Conservation (phyloP, 2,888 invertebrate species). For the Tryphoninae sp. region DNA sequence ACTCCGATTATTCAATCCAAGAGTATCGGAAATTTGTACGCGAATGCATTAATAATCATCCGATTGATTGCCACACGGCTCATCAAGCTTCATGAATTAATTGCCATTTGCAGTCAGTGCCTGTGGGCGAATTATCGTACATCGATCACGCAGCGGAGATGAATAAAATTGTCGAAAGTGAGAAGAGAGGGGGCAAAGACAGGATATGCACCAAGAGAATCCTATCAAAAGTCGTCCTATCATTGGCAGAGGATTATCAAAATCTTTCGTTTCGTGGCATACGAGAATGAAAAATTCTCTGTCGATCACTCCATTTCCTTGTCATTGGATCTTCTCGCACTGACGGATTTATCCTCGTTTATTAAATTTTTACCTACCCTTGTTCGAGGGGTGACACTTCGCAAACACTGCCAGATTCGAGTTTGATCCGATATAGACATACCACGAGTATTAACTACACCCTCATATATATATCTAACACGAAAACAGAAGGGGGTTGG, state of each 20-base stretch:
- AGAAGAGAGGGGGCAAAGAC: neutral
- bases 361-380: constrained; percentile 55
- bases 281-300: neutral
- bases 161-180: neutral
- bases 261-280: no score
- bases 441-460: constrained; percentile 26
- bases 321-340: constrained; percentile 17
- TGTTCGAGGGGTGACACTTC: constrained; percentile 17
- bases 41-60: constrained; percentile 24
- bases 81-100: constrained; percentile 31
- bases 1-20: no score
- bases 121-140: no score
- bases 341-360: constrained; percentile 51
- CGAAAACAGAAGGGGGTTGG: constrained; percentile 19
- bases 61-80: constrained; percentile 1
- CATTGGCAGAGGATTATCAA: no score
- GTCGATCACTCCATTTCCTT: constrained; percentile 11
- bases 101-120: constrained; percentile 1
- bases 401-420: constrained; percentile 43
- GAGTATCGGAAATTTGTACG: no score
- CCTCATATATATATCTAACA: constrained; percentile 1
- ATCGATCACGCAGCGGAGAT: no score
- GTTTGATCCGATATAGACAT: constrained; percentile 55
- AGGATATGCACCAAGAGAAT: no score
- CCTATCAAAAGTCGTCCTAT: no score